A percentile compares a stretch with the other conserved stretches of the same genome.
phyloP scores from a whole-genome alignment of 2,797 vertebrate species.

The Ctenopoma kingsleyae region DNA sequence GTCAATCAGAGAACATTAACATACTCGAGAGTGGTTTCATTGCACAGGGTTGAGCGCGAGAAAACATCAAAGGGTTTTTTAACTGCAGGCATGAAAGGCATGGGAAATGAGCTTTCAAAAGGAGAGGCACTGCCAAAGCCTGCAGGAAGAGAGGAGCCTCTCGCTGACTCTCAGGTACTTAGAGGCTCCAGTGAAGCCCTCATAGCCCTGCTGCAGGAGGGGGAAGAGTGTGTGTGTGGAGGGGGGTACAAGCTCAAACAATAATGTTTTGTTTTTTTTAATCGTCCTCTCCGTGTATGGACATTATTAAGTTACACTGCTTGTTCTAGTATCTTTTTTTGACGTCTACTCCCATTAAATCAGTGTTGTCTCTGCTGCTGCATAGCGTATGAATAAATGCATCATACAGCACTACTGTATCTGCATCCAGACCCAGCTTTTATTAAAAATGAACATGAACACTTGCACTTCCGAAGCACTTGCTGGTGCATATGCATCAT shows the following conservation, averaged over 20 bases:
- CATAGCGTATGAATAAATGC: neutral
- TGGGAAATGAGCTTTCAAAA: slow-evolving; percentile 75
- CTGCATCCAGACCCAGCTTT: neutral
- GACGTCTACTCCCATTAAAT: neutral
- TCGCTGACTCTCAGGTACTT: slow-evolving; percentile 59
- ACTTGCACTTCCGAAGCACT: neutral
- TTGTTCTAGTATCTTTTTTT: neutral
- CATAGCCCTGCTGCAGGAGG: slow-evolving; percentile 30
- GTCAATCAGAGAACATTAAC: slow-evolving; percentile 79
- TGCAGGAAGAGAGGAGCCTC: slow-evolving; percentile 57
- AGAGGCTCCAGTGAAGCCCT: slow-evolving; percentile 31
- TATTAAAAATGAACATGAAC: neutral
- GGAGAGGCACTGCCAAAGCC: slow-evolving; percentile 54
- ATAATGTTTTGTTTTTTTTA: slow-evolving; percentile 14
- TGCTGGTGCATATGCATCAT: neutral
- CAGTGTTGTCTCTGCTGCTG: neutral
- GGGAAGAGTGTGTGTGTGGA: neutral
- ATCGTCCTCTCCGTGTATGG: slow-evolving; percentile 1
- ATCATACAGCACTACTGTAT: neutral
- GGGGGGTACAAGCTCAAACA: slow-evolving; percentile 14
- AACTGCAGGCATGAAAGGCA: slow-evolving; percentile 77
- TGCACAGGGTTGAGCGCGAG: slow-evolving; percentile 57
- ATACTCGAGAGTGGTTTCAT: slow-evolving; percentile 62
- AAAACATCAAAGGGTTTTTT: slow-evolving; percentile 81
- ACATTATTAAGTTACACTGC: neutral